Base-by-base conservation (phyloP, 2,113 vertebrate genomes). In the Trematomus loennbergii region DNA sequence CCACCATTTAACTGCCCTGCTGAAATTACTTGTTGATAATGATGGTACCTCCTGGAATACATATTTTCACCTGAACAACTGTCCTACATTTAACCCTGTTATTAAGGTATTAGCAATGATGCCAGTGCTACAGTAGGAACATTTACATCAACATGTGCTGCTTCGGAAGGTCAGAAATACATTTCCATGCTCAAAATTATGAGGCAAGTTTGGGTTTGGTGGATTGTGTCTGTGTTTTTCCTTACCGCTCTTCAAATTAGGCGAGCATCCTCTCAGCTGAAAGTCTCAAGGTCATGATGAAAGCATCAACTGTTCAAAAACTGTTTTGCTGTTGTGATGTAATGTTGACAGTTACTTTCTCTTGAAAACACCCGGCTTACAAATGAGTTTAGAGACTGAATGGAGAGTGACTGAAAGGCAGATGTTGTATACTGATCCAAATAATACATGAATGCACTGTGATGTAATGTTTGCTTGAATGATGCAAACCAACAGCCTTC, bases 221-320 rank as follows among this genome's bases (percentile, higher is more conserved):
- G 48, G 1, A n/a, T 33, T 9, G 16, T n/a, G 11, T n/a, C 11
- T 17, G 9, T 53, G 25, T 68, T 53, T n/a, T 20, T 54, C 49
- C 4, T 12, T 4, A 52, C 25, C 18, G 36, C 17, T 20, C 49
- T 36, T 53, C n/a, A 67, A 67, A 61, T 36, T 9, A 53, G 17
- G 49, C 16, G 29, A 13, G 13, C 16, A 18, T 1, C 15, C 4
- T 22, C 3, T 64, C 45, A 64, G 62, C 20, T 29, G 5, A 64
- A 64, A 33, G 64, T n/a, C 25, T 67, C 59, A 61, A 61, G 36
- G 59, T 43, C 12, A 43, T 43, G 59, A 43, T 59, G 29, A 59
- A 59, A 43, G 33, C 36, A 43, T 17, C 36, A 61, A n/a, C 18
- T 7, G 12, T 61, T 61, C 36, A 36, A 17, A 59, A 36, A 59